A percentile compares a stretch with the other conserved stretches of the same genome.
Conservation (phyloP, 2,113 vertebrate genomes). For the Calyptommatus sinebrachiatus region DNA sequence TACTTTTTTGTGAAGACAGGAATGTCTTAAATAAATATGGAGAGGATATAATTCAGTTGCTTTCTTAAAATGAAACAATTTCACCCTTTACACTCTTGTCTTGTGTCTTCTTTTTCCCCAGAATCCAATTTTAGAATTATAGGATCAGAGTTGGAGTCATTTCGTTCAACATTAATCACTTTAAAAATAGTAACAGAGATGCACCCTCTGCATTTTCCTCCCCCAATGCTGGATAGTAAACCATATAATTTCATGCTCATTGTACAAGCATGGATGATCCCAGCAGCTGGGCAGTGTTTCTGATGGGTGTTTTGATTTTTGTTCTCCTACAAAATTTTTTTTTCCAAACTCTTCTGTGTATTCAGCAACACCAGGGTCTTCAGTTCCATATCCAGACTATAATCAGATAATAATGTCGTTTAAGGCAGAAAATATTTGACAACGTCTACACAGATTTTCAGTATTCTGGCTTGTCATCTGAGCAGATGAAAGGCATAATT, state of each 20-base stretch:
- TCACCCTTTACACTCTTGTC: neutral
- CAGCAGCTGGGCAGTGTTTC: neutral
- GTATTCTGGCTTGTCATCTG: neutral
- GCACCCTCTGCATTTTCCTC: neutral
- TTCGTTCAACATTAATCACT: neutral
- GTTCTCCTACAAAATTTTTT: neutral
- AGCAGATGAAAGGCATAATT: neutral
- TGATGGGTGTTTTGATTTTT: neutral
- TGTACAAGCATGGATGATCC: neutral
- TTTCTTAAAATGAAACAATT: neutral
- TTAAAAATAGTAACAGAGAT: no score
- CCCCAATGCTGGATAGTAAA: neutral
- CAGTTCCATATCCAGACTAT: neutral
- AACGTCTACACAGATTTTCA: conserved; percentile 6
- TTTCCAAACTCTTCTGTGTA: neutral
- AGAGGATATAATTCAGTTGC: neutral
- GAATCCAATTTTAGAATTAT: neutral
- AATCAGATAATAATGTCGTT: no score
- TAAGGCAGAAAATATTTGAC: neutral
- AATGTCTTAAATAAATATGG: neutral
- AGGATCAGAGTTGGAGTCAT: neutral
- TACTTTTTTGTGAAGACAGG: no score
- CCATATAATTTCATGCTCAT: neutral
- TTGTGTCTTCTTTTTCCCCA: neutral
- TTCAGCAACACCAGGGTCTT: neutral